Conservation (phyloP, 2,797 vertebrate genomes). For the Somateria mollissima region DNA sequence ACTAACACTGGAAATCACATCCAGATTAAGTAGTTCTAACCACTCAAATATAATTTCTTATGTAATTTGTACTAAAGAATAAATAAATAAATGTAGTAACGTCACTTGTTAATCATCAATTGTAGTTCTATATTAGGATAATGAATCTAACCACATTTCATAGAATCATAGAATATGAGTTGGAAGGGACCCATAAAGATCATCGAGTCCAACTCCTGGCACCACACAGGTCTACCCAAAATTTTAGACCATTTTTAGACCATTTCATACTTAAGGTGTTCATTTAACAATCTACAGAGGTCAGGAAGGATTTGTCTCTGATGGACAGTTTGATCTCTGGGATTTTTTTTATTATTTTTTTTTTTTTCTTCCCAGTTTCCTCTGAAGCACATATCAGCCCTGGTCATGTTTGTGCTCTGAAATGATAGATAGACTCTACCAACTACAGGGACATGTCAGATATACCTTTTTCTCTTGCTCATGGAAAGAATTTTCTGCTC, state of each 20-base stretch:
- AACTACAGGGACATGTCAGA: not conserved
- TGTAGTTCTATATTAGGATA: not conserved
- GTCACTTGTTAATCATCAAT: not conserved
- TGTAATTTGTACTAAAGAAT: not conserved
- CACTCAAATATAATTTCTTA: not conserved
- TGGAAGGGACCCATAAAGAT: too few relatives aligned
- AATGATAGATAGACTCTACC: not conserved
- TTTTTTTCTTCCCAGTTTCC: not conserved
- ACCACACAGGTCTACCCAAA: too few relatives aligned
- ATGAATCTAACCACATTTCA: not conserved
- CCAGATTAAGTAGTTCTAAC: not conserved
- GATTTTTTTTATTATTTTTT: not conserved
- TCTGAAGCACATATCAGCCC: not conserved
- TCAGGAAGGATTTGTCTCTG: not conserved
- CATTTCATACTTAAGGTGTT: not conserved
- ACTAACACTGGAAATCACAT: not conserved
- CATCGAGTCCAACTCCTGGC: too few relatives aligned
- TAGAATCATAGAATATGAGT: not conserved
- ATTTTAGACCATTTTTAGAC: too few relatives aligned
- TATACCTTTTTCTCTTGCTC: not conserved
- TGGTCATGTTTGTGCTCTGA: not conserved
- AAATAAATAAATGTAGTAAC: not conserved
- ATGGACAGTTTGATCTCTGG: not conserved
- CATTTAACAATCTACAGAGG: not conserved
- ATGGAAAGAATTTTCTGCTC: not conserved